Evolutionary conservation across 2,888 invertebrate genomes (phyloP).

Genomic region (Andrena dorsata): DNA sequence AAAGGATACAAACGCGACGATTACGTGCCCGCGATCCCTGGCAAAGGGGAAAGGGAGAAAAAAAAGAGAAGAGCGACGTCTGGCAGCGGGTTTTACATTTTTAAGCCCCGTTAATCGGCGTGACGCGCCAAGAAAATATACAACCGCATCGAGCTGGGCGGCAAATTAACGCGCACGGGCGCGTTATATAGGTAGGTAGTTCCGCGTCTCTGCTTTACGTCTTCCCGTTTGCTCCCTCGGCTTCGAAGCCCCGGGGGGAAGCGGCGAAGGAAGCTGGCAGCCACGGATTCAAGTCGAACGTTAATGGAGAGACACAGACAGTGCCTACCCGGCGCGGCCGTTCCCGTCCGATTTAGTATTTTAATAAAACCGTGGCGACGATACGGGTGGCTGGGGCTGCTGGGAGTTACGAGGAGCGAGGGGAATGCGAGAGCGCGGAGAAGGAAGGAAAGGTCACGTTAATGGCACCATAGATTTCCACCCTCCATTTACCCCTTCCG

Average conservation of each 20-base stretch:
- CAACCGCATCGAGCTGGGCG: neutral
- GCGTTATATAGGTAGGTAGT: no score
- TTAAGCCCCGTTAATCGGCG: conserved; percentile 21
- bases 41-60: neutral
- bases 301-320: neutral
- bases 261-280: neutral
- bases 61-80: conserved; percentile 6
- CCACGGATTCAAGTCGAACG: neutral
- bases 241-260: no score
- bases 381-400: conserved; percentile 37
- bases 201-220: no score
- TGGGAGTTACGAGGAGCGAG: conserved; percentile 50
- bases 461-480: conserved; percentile 77
- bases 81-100: conserved; percentile 24
- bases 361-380: conserved; percentile 72
- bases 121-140: conserved; percentile 1
- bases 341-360: conserved; percentile 70
- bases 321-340: conserved; percentile 18
- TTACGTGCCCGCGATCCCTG: conserved; percentile 42
- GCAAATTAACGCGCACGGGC: neutral
- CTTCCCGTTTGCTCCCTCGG: neutral
- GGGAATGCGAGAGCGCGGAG: conserved; percentile 37
- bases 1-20: conserved; percentile 53
- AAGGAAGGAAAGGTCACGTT: conserved; percentile 60
- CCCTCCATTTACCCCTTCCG: conserved; percentile 64